A percentile compares a stretch with the other conserved stretches of the same genome.
Evolutionary conservation across 64 coral and sea anemone species (phyloP).

Genomic region (Stichodactyla mertensii): DNA sequence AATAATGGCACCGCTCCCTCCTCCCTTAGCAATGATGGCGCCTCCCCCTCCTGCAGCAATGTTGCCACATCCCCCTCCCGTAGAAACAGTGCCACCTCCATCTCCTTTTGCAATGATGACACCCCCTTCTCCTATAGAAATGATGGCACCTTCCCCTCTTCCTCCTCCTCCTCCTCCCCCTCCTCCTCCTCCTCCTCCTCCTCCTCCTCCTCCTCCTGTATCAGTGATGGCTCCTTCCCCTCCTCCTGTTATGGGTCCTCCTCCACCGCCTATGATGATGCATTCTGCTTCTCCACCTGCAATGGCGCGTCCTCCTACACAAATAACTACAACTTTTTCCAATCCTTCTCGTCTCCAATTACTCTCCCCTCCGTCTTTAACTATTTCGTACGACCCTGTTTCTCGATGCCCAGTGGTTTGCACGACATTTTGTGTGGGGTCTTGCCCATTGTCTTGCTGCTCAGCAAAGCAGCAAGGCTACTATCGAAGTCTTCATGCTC

Average conservation of each 20-base stretch:
- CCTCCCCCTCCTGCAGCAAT: neutral
- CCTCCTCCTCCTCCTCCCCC: conserved; percentile 28
- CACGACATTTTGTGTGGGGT: conserved; percentile 32
- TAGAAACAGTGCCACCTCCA: neutral
- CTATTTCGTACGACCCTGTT: neutral
- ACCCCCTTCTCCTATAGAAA: conserved; percentile 1
- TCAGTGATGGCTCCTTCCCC: conserved; percentile 12
- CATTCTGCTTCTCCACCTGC: neutral
- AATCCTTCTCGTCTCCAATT: conserved; percentile 1
- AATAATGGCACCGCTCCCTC: neutral
- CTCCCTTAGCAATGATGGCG: too few relatives aligned
- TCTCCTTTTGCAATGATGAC: neutral
- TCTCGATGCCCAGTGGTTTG: conserved; percentile 41
- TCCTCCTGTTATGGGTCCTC: neutral
- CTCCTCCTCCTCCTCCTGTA: conserved; percentile 22
- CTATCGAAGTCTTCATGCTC: neutral
- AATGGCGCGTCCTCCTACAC: conserved; percentile 1
- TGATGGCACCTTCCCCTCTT: neutral
- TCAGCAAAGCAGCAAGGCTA: conserved; percentile 12
- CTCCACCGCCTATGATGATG: neutral
- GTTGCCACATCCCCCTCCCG: neutral
- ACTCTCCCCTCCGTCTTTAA: neutral
- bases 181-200: conserved; percentile 18
- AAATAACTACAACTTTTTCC: neutral
- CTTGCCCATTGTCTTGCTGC: conserved; percentile 44